Evolutionary conservation across 1,140 invertebrate species (phyloP), one percentile per base, ranked within the genome.

Genomic region (Berghia stephanieae): DNA sequence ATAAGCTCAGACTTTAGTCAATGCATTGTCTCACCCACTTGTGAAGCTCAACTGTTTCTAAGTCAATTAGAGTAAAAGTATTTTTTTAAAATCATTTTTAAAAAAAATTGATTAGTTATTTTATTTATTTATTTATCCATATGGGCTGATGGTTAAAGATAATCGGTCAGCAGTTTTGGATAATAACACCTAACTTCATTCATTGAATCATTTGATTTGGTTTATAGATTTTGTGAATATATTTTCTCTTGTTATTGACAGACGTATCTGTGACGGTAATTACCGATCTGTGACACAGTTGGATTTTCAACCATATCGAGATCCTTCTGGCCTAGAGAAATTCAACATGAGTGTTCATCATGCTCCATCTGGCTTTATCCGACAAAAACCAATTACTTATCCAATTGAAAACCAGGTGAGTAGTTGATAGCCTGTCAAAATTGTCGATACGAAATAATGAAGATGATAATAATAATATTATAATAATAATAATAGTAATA

Each of bases 211-310:
- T n/a, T n/a, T n/a, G n/a, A n/a, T n/a, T n/a, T n/a, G n/a, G n/a
- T n/a, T n/a, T n/a, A n/a, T n/a, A n/a, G n/a, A n/a, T n/a, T n/a
- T n/a, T n/a, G n/a, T n/a, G n/a, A n/a, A n/a, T n/a, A n/a, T n/a
- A n/a, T n/a, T n/a, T n/a, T 49, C 1, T 79, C 1, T 72, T 57
- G 78, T 36, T 81, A 4, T 60, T 83, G 84, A 24, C 69, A 89
- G 88, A n/a, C 78, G 79, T 49, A 87, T 89, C 73, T 85, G 86
- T 83, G 79, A 82, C 34, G 79, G 82, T 42, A 89, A 89, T 79
- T 89, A 89, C 76, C 80, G 83, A 67, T 84, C 84, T 42, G 75
- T 88, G n/a, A 88, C 87, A 77, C 78, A 85, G 42, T 55, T 83
- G 44, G 76, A 83, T 44, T 89, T 82, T 69, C 83, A 83, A 67